Percentiles rank a stretch among this genome's conserved stretches.
phyloP scores from a whole-genome alignment of 1,140 invertebrate genomes.

The Achroia grisella region DNA sequence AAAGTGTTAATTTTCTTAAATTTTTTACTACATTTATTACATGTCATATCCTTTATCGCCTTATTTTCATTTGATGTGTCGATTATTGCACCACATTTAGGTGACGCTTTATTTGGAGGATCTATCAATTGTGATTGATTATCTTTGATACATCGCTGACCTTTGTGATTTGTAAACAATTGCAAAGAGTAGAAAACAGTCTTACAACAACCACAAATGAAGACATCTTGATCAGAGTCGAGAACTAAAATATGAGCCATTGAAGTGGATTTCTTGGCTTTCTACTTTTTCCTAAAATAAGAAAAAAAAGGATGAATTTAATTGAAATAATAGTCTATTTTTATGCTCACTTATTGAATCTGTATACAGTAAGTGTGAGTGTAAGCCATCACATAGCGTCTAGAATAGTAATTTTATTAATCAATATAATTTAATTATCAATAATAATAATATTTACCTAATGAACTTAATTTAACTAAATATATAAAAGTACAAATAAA shows the following conservation, averaged over 20 bases:
- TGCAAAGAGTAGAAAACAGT: conserved; percentile 72
- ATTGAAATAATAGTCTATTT: too few relatives aligned
- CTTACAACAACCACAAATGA: conserved; percentile 79
- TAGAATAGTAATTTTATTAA: too few relatives aligned
- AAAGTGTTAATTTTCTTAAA: conserved; percentile 31
- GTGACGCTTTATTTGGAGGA: neutral
- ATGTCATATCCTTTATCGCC: conserved; percentile 11
- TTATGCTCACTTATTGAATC: too few relatives aligned
- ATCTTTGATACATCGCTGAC: neutral
- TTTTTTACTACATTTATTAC: conserved; percentile 24
- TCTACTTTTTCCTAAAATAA: too few relatives aligned
- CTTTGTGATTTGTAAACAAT: conserved; percentile 75
- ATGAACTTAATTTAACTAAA: too few relatives aligned
- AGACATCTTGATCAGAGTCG: conserved; percentile 70
- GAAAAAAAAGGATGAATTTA: too few relatives aligned
- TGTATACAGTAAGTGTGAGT: too few relatives aligned
- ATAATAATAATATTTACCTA: too few relatives aligned
- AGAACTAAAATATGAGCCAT: conserved; percentile 25
- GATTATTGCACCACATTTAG: neutral
- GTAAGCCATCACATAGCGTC: too few relatives aligned
- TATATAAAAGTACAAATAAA: too few relatives aligned
- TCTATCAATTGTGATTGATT: neutral
- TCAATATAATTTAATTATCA: too few relatives aligned
- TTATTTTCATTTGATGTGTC: neutral
- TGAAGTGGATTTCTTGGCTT: too few relatives aligned